phyloP scores from a whole-genome alignment of 2,888 invertebrate species.

The Platycheirus rosarum region DNA sequence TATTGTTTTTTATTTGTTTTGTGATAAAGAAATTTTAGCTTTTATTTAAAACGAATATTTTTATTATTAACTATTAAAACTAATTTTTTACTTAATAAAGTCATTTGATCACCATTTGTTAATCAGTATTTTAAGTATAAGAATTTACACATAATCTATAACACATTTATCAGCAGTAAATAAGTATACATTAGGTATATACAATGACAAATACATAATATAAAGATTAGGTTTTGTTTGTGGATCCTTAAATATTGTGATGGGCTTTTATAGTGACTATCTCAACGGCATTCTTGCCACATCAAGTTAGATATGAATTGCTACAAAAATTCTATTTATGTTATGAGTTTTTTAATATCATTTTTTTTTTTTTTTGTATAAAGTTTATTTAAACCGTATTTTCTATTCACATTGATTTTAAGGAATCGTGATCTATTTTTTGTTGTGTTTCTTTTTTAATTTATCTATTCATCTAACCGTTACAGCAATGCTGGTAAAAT shows the following conservation, averaged over 20 bases:
- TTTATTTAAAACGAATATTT: conserved; percentile 27
- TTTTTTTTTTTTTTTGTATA: conserved; percentile 6
- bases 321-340: background rate
- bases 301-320: no score
- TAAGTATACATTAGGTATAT: conserved; percentile 44
- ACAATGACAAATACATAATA: conserved; percentile 32
- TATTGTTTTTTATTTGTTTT: conserved; percentile 47
- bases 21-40: conserved; percentile 38
- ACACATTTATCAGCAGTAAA: conserved; percentile 28
- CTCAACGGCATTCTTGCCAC: background rate
- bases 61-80: conserved; percentile 18
- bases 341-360: background rate
- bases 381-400: background rate
- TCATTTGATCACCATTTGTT: conserved; percentile 56
- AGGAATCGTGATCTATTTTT: background rate
- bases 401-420: conserved; percentile 15
- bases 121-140: conserved; percentile 21
- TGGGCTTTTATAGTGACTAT: conserved; percentile 14
- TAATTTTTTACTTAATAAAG: conserved; percentile 37
- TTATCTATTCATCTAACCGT: background rate
- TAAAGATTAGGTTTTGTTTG: background rate
- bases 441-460: background rate
- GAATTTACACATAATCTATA: conserved; percentile 24
- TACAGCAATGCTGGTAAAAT: conserved; percentile 18
- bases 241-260: conserved; percentile 3